Evolutionary conservation across 2,888 invertebrate genomes (phyloP).

Genomic region (Cephus spinipes): DNA sequence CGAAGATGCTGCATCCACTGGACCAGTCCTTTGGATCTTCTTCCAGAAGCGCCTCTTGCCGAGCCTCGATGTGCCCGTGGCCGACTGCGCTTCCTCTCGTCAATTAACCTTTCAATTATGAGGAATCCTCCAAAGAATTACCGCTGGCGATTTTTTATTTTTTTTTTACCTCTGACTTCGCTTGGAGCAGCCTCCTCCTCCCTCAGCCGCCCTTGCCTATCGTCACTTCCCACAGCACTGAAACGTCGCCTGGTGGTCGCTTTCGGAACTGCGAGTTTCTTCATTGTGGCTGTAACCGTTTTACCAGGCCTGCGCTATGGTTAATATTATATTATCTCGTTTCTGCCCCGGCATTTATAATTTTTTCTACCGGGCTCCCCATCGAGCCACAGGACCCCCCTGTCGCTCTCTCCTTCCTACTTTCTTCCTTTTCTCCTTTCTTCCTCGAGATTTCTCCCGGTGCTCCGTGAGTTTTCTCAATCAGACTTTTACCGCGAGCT

Average conservation of each 20-base stretch:
- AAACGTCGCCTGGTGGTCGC: not conserved
- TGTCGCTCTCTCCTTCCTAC: not conserved
- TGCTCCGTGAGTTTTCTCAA: constrained; percentile 56
- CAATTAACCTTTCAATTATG: not conserved
- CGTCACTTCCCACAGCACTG: not conserved
- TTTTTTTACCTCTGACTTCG: not conserved
- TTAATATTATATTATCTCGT: constrained; percentile 64
- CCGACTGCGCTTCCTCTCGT: not conserved
- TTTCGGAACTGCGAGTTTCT: not conserved
- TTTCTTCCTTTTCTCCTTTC: constrained; percentile 7
- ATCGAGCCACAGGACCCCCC: not conserved
- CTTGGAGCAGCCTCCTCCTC: not conserved
- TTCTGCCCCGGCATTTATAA: constrained; percentile 60
- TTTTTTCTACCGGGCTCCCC: constrained; percentile 47
- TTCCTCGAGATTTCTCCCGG: constrained; percentile 8
- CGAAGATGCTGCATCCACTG: not conserved
- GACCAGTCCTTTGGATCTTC: not conserved
- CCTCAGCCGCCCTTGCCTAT: not conserved
- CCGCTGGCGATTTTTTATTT: not conserved
- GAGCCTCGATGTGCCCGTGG: not conserved
- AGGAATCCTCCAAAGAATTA: not conserved
- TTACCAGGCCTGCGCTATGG: constrained; percentile 38
- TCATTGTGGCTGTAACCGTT: constrained; percentile 28
- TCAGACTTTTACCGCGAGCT: constrained; percentile 60
- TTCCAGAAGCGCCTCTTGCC: too few relatives aligned